A percentile compares a stretch with the other conserved stretches of the same genome.
phyloP scores from a whole-genome alignment of 2,113 vertebrate species.

The Pogonocichla stellata region DNA sequence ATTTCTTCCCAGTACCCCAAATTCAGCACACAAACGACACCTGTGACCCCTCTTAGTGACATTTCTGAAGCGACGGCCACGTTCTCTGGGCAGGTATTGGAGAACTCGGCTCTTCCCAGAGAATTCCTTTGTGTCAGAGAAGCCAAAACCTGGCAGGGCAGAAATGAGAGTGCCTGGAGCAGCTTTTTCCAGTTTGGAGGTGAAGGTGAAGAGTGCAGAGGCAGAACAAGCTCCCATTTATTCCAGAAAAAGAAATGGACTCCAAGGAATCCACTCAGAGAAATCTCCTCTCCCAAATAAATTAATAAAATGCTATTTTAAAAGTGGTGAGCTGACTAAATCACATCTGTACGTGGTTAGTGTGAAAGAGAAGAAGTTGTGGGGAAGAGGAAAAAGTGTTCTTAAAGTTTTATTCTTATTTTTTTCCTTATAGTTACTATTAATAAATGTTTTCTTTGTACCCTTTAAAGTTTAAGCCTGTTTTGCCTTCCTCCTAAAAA shows the following conservation, averaged over 20 bases:
- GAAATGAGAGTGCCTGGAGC: not conserved
- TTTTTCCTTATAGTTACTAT: too few relatives aligned
- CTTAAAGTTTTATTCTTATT: too few relatives aligned
- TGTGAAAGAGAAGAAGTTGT: too few relatives aligned
- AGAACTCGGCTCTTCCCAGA: not conserved
- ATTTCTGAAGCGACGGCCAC: accelerated
- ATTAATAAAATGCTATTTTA: too few relatives aligned
- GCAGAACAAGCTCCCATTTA: not conserved
- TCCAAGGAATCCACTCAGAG: not conserved
- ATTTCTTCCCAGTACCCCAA: not conserved
- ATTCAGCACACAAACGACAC: not conserved
- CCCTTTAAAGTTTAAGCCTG: too few relatives aligned
- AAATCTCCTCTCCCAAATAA: too few relatives aligned
- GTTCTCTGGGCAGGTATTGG: not conserved
- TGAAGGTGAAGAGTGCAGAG: not conserved
- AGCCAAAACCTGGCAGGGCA: not conserved
- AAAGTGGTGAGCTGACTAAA: too few relatives aligned
- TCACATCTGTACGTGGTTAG: too few relatives aligned
- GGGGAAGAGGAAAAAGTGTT: too few relatives aligned
- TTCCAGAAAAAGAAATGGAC: not conserved
- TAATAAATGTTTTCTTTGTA: too few relatives aligned
- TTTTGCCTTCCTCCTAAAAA: too few relatives aligned
- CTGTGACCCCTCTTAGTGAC: not conserved
- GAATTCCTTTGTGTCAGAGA: not conserved
- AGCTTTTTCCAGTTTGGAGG: not conserved